Conservation (phyloP, 2,113 vertebrate species). For the Narcine bancroftii region DNA sequence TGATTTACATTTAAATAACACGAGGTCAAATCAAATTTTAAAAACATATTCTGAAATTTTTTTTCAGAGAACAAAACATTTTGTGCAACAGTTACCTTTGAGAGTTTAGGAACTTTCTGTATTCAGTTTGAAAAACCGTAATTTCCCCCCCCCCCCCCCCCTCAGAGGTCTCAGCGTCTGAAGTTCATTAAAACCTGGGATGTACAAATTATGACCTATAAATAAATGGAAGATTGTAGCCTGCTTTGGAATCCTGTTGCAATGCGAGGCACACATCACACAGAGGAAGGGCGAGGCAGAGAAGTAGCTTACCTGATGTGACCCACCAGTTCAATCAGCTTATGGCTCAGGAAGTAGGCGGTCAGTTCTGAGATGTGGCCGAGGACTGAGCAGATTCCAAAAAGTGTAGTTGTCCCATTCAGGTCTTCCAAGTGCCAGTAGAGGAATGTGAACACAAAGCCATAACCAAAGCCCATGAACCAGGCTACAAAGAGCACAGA, state of each 20-base stretch:
- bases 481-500: conserved; percentile 91
- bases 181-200: not conserved
- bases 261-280: not conserved
- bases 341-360: conserved; percentile 95
- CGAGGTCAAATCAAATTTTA: not conserved
- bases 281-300: not conserved
- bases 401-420: conserved; percentile 85
- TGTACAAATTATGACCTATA: not conserved
- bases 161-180: no score
- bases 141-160: no score
- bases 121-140: not conserved
- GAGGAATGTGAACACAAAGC: conserved; percentile 95
- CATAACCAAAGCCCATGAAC: conserved; percentile 98
- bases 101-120: not conserved
- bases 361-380: conserved; percentile 86
- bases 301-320: conserved; percentile 77
- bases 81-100: not conserved
- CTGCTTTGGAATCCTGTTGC: not conserved
- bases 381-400: conserved; percentile 87
- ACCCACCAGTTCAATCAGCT: conserved; percentile 91
- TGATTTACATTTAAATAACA: no score
- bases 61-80: not conserved
- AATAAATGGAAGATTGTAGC: not conserved
- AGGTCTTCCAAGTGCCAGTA: conserved; percentile 96
- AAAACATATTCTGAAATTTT: no score